These are phyloP conservation scores for Drosophila infuscata DNA, from an alignment of 2,888 invertebrate species.

Conservation along the genomic window DNA sequence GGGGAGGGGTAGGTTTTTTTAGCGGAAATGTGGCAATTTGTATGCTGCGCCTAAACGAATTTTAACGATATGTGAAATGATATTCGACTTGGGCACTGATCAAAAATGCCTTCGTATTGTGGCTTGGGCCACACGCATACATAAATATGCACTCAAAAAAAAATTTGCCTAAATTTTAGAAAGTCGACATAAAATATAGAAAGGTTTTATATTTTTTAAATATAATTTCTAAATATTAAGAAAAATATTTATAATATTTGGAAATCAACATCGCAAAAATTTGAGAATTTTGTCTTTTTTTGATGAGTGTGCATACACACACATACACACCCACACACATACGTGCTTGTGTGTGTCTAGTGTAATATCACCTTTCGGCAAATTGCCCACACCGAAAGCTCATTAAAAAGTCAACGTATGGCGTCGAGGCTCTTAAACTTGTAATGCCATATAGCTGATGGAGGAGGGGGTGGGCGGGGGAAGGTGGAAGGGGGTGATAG, in stretches of 20 bases:
- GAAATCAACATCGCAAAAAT: not conserved
- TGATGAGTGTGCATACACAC: not conserved
- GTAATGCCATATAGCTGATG: conserved; percentile 44
- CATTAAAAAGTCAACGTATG: conserved; percentile 78
- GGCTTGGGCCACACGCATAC: not conserved
- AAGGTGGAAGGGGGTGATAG: not conserved
- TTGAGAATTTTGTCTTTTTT: not conserved
- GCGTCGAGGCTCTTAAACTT: conserved; percentile 68
- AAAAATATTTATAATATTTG: not conserved
- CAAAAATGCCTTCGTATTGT: conserved; percentile 64
- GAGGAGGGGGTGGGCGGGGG: not conserved
- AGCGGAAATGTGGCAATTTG: conserved; percentile 82
- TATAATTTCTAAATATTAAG: not conserved
- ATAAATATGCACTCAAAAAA: not conserved
- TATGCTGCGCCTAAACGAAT: conserved; percentile 82
- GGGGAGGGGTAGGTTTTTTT: conserved; percentile 44
- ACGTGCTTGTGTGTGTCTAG: conserved; percentile 15
- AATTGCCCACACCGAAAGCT: conserved; percentile 74
- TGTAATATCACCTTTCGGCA: conserved; percentile 70
- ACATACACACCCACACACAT: not conserved
- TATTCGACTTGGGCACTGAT: conserved; percentile 74
- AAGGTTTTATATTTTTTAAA: not conserved
- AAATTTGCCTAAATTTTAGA: not conserved
- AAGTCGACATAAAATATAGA: not conserved
- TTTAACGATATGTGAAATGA: conserved; percentile 83